Percentiles rank a stretch among this genome's conserved stretches.
phyloP scores from a whole-genome alignment of 2,888 invertebrate genomes.

The Chrysolina americana region DNA sequence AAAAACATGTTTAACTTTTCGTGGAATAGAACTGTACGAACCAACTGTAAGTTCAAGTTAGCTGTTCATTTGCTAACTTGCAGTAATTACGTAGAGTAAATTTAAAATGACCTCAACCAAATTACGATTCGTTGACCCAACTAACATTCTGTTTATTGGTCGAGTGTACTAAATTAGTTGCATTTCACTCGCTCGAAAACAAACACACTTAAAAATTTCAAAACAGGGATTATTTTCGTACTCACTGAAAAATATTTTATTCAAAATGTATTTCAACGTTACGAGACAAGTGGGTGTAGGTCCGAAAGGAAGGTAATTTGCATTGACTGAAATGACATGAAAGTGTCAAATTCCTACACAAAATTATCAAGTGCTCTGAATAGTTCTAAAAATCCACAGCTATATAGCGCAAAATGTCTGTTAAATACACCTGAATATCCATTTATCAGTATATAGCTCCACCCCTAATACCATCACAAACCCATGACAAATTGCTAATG shows the following conservation, averaged over 20 bases:
- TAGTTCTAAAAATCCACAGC: too few relatives aligned
- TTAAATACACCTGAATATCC: not conserved
- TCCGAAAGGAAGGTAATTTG: not conserved
- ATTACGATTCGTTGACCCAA: constrained; percentile 40
- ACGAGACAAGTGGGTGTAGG: constrained; percentile 1
- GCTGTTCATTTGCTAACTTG: constrained; percentile 1
- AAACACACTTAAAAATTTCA: constrained; percentile 57
- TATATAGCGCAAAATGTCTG: not conserved
- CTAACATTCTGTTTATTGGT: constrained; percentile 24
- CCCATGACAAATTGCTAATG: constrained; percentile 21
- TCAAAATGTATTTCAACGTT: constrained; percentile 7
- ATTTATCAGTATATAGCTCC: not conserved
- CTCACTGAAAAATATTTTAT: constrained; percentile 18
- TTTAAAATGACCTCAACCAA: constrained; percentile 57
- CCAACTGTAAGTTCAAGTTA: not conserved
- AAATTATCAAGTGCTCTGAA: not conserved
- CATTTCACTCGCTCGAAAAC: constrained; percentile 43
- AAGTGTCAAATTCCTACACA: not conserved
- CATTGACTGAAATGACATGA: not conserved
- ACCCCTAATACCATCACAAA: not conserved
- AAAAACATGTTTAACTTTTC: too few relatives aligned
- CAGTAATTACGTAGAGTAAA: constrained; percentile 36
- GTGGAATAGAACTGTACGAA: too few relatives aligned
- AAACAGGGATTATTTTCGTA: constrained; percentile 59
- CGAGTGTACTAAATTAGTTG: constrained; percentile 22